A percentile compares a stretch with the other conserved stretches of the same genome.
Conservation (phyloP, 92 coral and sea anemone genomes). For the Epizoanthus rinbou region DNA sequence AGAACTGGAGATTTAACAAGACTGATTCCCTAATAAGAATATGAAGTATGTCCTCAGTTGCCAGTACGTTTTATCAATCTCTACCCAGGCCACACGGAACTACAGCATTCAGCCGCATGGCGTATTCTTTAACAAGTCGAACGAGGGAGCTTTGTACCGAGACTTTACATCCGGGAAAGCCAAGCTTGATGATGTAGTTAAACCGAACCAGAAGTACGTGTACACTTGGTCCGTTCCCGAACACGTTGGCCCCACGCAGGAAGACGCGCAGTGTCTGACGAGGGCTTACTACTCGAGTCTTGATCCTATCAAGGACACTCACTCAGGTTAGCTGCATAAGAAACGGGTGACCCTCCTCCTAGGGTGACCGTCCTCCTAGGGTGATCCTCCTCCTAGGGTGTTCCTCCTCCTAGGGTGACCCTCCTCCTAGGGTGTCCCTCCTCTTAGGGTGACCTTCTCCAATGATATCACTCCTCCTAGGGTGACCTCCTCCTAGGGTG, state of each 20-base stretch:
- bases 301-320: conserved; percentile 66
- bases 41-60: too few species aligned
- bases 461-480: too few species aligned
- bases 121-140: conserved; percentile 74
- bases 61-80: not conserved
- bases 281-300: conserved; percentile 69
- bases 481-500: too few species aligned
- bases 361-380: too few species aligned
- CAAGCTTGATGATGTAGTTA: conserved; percentile 58
- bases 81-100: conserved; percentile 66
- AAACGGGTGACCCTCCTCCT: too few species aligned
- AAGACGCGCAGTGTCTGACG: conserved; percentile 69
- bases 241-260: conserved; percentile 68
- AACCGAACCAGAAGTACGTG: conserved; percentile 52
- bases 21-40: too few species aligned
- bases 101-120: conserved; percentile 80
- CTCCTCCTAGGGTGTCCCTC: too few species aligned
- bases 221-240: conserved; percentile 74
- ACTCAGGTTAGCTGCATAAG: conserved; percentile 57
- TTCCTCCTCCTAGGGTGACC: too few species aligned
- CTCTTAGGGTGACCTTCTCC: too few species aligned
- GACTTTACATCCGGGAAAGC: conserved; percentile 64
- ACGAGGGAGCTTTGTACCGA: conserved; percentile 69
- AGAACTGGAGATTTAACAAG: too few species aligned
- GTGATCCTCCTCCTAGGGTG: too few species aligned